Evolutionary conservation across 2,113 vertebrate genomes (phyloP).

Genomic region (Tylochromis polylepis): DNA sequence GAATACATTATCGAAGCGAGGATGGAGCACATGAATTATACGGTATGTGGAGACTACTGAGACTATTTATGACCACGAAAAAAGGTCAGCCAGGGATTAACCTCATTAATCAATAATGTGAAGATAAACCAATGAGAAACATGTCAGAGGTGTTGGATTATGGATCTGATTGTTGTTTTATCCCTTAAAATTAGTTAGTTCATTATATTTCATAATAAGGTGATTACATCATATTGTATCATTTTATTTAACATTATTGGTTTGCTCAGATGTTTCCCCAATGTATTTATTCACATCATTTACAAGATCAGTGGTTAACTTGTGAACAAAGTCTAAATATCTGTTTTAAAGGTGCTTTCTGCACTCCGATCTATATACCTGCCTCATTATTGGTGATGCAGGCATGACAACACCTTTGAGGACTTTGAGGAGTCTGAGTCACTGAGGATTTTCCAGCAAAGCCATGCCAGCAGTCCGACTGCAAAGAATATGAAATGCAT

Average conservation of each 20-base stretch:
- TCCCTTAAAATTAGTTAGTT: not conserved
- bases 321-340: not conserved
- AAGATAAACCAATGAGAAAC: not conserved
- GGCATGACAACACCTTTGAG: not conserved
- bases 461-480: not conserved
- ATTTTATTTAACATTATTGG: not conserved
- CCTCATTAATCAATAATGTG: not conserved
- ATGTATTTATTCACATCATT: not conserved
- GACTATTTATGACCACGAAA: not conserved
- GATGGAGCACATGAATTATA: not conserved
- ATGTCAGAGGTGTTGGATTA: not conserved
- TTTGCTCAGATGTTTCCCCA: not conserved
- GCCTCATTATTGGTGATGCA: not conserved
- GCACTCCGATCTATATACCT: not conserved
- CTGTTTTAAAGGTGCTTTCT: not conserved
- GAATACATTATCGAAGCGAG: not conserved
- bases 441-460: not conserved
- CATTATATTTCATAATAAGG: not conserved
- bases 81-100: not conserved
- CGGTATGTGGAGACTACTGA: not conserved
- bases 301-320: not conserved
- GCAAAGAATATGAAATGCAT: not conserved
- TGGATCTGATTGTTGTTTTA: not conserved
- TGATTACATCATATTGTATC: not conserved
- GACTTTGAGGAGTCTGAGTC: slow-evolving; percentile 3